Conservation (phyloP, 2,888 invertebrate species). For the Platycnemis pennipes region DNA sequence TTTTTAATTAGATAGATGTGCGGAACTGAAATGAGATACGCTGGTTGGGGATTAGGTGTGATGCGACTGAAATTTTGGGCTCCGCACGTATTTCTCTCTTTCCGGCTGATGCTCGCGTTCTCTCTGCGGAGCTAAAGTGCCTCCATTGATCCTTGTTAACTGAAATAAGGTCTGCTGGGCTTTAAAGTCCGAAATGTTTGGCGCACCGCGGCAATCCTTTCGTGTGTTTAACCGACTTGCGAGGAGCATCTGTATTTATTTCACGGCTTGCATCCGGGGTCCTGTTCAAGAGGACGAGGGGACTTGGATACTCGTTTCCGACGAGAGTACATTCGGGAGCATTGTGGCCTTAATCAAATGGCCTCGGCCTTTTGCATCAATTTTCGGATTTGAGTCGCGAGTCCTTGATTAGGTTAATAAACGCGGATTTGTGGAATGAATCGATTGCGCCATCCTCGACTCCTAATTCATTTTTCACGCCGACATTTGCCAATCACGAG, state of each 20-base stretch:
- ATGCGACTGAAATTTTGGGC: not conserved
- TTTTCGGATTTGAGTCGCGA: not conserved
- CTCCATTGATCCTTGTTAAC: not conserved
- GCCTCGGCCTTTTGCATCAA: not conserved
- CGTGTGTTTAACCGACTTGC: not conserved
- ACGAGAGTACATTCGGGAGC: not conserved
- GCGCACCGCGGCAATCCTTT: not conserved
- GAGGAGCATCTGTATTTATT: not conserved
- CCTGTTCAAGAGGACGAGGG: not conserved
- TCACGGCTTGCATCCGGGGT: not conserved
- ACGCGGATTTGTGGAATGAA: not conserved
- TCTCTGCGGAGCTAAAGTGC: not conserved
- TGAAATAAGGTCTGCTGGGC: not conserved
- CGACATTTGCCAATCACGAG: not conserved
- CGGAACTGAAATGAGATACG: not conserved
- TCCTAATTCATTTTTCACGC: not conserved
- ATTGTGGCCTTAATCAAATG: slow-evolving; percentile 18
- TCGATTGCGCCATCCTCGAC: not conserved
- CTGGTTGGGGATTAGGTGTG: not conserved
- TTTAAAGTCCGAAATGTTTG: not conserved
- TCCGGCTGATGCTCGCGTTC: not conserved
- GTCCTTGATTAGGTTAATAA: slow-evolving; percentile 18
- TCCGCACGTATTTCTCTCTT: not conserved
- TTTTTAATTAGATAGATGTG: not conserved
- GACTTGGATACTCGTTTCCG: not conserved